Evolutionary conservation across 2,797 vertebrate genomes (phyloP).

Genomic region (Pseudotriccus pelzelni): DNA sequence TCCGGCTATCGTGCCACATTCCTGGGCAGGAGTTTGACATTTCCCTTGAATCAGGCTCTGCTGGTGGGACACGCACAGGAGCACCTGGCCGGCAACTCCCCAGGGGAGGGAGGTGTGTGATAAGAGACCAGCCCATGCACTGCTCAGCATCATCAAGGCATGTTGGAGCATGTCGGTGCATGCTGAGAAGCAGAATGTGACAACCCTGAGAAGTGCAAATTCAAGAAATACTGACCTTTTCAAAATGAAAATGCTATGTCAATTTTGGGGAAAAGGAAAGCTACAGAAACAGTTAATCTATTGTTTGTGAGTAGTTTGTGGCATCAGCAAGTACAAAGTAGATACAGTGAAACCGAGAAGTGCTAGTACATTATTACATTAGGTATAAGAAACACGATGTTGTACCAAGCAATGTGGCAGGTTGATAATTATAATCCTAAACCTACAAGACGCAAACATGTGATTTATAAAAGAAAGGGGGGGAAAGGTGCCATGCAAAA

Average conservation of each 20-base stretch:
- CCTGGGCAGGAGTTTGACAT: not conserved
- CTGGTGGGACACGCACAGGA: not conserved
- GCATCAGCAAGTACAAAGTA: not conserved
- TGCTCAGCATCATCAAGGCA: not conserved
- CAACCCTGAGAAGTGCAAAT: not conserved
- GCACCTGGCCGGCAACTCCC: rapidly evolving
- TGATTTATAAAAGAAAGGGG: not conserved
- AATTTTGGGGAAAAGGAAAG: not conserved
- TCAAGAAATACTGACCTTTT: not conserved
- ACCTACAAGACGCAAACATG: not conserved
- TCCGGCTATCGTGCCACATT: rapidly evolving
- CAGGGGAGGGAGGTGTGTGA: rapidly evolving
- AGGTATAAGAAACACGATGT: not conserved
- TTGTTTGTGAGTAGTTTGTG: not conserved
- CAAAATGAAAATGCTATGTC: not conserved
- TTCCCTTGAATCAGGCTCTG: not conserved
- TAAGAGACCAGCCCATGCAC: rapidly evolving
- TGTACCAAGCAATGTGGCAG: not conserved
- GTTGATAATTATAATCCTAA: not conserved
- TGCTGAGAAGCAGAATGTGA: not conserved
- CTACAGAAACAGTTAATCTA: not conserved
- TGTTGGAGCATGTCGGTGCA: not conserved
- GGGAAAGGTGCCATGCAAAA: not conserved
- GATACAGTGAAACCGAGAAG: not conserved
- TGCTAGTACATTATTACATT: not conserved